Evolutionary conservation across 2,888 invertebrate genomes (phyloP).

Genomic region (Thera obeliscata): DNA sequence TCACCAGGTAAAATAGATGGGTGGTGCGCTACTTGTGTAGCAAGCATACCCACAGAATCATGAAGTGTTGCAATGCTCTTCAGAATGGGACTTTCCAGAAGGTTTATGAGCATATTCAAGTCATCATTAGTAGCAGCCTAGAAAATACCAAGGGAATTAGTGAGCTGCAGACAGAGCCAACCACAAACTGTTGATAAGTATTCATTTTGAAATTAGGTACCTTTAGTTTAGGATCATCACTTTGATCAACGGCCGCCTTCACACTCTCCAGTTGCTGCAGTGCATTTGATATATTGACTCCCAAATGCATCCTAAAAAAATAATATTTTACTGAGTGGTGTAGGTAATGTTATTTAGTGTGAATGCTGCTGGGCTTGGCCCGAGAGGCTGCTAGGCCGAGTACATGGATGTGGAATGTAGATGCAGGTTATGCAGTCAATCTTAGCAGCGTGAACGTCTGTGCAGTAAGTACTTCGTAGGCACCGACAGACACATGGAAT

Average conservation of each 20-base stretch:
- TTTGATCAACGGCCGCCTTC: conserved; percentile 92
- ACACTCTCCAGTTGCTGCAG: conserved; percentile 95
- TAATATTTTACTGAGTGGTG: neutral
- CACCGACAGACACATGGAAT: no score
- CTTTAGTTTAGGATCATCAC: conserved; percentile 92
- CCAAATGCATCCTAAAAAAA: conserved; percentile 78
- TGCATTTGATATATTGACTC: conserved; percentile 94
- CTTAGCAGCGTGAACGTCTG: no score
- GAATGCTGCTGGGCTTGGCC: no score
- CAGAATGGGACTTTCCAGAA: conserved; percentile 95
- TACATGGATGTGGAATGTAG: no score
- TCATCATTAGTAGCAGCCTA: conserved; percentile 88
- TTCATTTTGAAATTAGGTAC: conserved; percentile 36
- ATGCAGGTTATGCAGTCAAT: no score
- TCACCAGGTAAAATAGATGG: conserved; percentile 96
- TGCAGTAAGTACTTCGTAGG: no score
- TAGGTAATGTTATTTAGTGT: neutral
- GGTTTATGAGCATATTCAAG: conserved; percentile 91
- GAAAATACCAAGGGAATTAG: conserved; percentile 12
- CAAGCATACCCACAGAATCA: conserved; percentile 94
- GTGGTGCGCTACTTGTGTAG: conserved; percentile 94
- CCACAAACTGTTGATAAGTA: neutral
- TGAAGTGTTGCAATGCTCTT: conserved; percentile 95
- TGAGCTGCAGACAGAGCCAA: neutral
- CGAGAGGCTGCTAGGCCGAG: no score